Evolutionary conservation across 1,140 invertebrate genomes (phyloP).

Genomic region (Hylaeus anthracinus): DNA sequence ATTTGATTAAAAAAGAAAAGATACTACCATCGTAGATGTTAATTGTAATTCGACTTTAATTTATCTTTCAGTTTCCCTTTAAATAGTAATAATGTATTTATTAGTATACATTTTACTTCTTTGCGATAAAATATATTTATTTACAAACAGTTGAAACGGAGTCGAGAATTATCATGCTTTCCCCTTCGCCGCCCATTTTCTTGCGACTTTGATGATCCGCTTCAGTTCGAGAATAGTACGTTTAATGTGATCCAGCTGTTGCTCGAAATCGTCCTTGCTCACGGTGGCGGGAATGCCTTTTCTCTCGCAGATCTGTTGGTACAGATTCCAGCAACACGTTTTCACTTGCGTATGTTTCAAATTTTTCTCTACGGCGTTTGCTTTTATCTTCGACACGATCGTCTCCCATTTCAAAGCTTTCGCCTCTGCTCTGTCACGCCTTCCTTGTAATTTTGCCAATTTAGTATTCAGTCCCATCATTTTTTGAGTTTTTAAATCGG

Average conservation of each 20-base stretch:
- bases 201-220: conserved; percentile 64
- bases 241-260: conserved; percentile 75
- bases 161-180: not conserved
- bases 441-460: conserved; percentile 69
- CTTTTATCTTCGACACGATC: conserved; percentile 71
- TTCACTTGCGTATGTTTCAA: conserved; percentile 72
- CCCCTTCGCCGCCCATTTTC: conserved; percentile 47
- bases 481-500: conserved; percentile 69
- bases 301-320: conserved; percentile 75
- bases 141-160: conserved; percentile 19
- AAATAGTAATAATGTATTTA: conserved; percentile 5
- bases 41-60: conserved; percentile 1
- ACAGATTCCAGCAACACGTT: conserved; percentile 77
- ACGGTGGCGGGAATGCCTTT: conserved; percentile 62
- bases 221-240: conserved; percentile 73
- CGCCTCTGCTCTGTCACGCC: conserved; percentile 67
- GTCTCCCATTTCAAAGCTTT: conserved; percentile 73
- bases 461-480: conserved; percentile 75
- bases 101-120: conserved; percentile 22
- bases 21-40: not conserved
- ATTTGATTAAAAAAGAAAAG: not conserved
- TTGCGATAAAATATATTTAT: conserved; percentile 36
- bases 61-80: conserved; percentile 7
- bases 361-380: conserved; percentile 62
- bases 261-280: conserved; percentile 70